Conservation (phyloP, 2,888 invertebrate species). For the Rugalucina vietnamica region DNA sequence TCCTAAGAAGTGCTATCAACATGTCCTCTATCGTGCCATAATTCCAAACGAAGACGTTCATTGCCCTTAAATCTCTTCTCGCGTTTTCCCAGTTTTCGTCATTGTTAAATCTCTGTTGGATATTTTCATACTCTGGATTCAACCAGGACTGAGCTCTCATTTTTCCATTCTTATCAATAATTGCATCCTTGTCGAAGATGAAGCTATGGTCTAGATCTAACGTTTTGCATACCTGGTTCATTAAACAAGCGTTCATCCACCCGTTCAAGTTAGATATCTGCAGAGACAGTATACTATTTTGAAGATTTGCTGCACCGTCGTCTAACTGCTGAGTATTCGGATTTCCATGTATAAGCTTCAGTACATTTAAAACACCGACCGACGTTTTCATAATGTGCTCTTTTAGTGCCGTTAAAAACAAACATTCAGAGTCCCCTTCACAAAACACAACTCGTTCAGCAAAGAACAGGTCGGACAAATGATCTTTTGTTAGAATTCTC, state of each 20-base stretch:
- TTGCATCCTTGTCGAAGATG: background rate
- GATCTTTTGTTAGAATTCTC: conserved; percentile 4
- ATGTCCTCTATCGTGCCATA: conserved; percentile 3
- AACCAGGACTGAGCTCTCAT: too few species aligned
- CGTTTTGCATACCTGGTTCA: background rate
- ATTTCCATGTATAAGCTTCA: background rate
- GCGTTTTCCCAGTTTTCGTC: background rate
- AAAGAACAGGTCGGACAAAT: conserved; percentile 28
- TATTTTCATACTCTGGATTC: too few species aligned
- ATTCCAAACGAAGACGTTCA: background rate
- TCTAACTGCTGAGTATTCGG: too few species aligned
- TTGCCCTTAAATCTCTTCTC: background rate
- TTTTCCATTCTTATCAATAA: background rate
- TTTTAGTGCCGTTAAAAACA: conserved; percentile 15
- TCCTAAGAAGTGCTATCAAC: background rate
- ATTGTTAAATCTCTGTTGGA: too few species aligned
- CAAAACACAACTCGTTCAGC: conserved; percentile 8
- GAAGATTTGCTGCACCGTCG: too few species aligned
- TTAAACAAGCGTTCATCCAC: background rate
- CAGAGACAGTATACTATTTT: too few species aligned
- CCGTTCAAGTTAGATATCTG: background rate
- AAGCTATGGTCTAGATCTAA: background rate
- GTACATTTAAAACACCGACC: background rate
- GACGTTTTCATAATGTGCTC: background rate
- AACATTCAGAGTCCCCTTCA: conserved; percentile 16